Conservation (phyloP, 2,797 vertebrate species). For the Leptoclinus maculatus region DNA sequence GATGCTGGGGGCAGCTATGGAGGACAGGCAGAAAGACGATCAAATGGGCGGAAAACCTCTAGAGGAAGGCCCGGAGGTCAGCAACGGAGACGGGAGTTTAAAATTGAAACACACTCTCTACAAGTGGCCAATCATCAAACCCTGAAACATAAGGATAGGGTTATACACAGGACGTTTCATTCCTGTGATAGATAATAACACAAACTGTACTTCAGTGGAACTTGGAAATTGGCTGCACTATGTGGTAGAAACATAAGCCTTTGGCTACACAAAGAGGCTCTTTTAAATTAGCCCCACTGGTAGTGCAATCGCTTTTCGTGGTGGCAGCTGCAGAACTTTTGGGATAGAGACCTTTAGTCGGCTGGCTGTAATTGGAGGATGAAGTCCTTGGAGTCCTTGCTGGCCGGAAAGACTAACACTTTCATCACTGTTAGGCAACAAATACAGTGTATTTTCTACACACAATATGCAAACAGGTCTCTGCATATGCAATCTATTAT, state of each 20-base stretch:
- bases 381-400: conserved; percentile 7
- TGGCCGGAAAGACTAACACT: conserved; percentile 2
- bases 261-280: conserved; percentile 20
- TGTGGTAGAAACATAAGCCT: conserved; percentile 23
- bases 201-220: conserved; percentile 9
- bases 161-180: conserved; percentile 1
- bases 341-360: conserved; percentile 39
- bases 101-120: neutral
- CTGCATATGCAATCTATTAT: neutral
- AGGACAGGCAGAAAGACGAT: too few species aligned
- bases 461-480: conserved; percentile 1
- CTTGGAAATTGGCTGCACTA: conserved; percentile 18
- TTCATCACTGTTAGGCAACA: conserved; percentile 15
- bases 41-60: neutral
- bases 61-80: neutral
- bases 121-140: conserved; percentile 5
- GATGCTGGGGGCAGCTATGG: too few species aligned
- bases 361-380: conserved; percentile 39
- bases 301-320: conserved; percentile 13
- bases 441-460: neutral
- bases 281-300: conserved; percentile 52
- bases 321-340: conserved; percentile 23
- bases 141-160: neutral
- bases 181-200: conserved; percentile 17
- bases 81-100: neutral